phyloP scores from a whole-genome alignment of 2,888 invertebrate species.

The Diploptera punctata region DNA sequence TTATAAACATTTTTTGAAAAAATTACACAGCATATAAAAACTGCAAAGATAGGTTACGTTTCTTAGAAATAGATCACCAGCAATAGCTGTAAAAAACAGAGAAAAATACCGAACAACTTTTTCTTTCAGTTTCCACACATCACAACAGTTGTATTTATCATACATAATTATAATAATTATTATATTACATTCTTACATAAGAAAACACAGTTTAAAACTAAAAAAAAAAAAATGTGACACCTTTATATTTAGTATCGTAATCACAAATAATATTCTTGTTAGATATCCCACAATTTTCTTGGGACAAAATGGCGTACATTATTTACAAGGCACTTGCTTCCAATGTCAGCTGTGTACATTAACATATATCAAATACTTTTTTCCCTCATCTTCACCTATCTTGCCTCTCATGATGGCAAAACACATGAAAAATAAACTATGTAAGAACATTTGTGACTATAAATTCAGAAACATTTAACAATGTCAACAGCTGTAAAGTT shows the following conservation, averaged over 20 bases:
- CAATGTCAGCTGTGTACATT: conserved; percentile 5
- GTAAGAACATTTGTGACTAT: conserved; percentile 35
- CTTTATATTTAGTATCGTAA: conserved; percentile 37
- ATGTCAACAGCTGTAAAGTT: conserved; percentile 29
- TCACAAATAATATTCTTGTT: conserved; percentile 38
- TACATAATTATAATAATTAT: conserved; percentile 30
- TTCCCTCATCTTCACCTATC: not conserved
- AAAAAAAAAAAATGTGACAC: conserved; percentile 33
- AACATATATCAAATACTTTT: conserved; percentile 2
- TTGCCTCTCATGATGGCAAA: conserved; percentile 4
- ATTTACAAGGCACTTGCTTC: conserved; percentile 42
- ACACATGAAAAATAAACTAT: conserved; percentile 9
- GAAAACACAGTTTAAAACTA: conserved; percentile 34
- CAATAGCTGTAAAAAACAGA: conserved; percentile 20
- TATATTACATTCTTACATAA: conserved; percentile 35
- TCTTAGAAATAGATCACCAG: conserved; percentile 9
- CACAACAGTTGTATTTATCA: conserved; percentile 30
- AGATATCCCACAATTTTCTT: conserved; percentile 18
- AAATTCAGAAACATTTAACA: conserved; percentile 31
- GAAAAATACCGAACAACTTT: conserved; percentile 14
- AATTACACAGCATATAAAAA: conserved; percentile 25
- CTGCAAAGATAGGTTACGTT: conserved; percentile 5
- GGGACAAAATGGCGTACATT: conserved; percentile 29
- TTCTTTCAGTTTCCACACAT: conserved; percentile 16
- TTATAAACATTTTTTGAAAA: conserved; percentile 28